Percentiles rank a stretch among this genome's conserved stretches.
phyloP scores from a whole-genome alignment of 2,888 invertebrate genomes.

The Leptarthrus brevirostris region DNA sequence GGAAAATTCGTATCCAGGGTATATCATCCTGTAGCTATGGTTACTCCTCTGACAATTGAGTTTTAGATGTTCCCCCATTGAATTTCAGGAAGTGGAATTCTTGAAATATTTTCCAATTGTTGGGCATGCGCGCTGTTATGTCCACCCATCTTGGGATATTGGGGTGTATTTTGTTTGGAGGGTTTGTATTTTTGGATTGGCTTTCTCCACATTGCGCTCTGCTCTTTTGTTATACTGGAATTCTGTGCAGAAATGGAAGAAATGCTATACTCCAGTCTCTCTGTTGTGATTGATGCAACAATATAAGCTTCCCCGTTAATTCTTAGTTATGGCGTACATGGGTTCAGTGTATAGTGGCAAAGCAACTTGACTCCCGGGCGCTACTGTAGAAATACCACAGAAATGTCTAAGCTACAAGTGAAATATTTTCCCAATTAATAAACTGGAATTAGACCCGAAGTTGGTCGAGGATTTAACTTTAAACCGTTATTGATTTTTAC shows the following conservation, averaged over 20 bases:
- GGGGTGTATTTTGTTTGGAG: slow-evolving; percentile 5
- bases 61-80: slow-evolving; percentile 25
- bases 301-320: slow-evolving; percentile 44
- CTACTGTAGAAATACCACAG: slow-evolving; percentile 11
- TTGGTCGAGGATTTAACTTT: slow-evolving; percentile 33
- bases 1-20: slow-evolving; percentile 50
- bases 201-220: slow-evolving; percentile 8
- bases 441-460: slow-evolving; percentile 34
- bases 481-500: slow-evolving; percentile 44
- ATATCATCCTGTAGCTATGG: slow-evolving; percentile 44
- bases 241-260: background rate
- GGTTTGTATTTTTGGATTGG: slow-evolving; percentile 39
- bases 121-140: slow-evolving; percentile 39
- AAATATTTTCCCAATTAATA: slow-evolving; percentile 48
- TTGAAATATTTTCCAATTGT: slow-evolving; percentile 41
- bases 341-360: slow-evolving; percentile 8
- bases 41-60: slow-evolving; percentile 47
- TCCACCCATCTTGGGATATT: slow-evolving; percentile 16
- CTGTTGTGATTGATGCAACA: slow-evolving; percentile 46
- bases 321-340: slow-evolving; percentile 44
- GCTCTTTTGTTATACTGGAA: slow-evolving; percentile 1
- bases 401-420: slow-evolving; percentile 37
- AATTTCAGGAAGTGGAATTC: slow-evolving; percentile 40
- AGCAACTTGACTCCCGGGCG: slow-evolving; percentile 2
- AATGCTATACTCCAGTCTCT: background rate